Evolutionary conservation across 2,797 vertebrate genomes (phyloP), one percentile per base, ranked within the genome.

Genomic region (Myripristis jacobus): DNA sequence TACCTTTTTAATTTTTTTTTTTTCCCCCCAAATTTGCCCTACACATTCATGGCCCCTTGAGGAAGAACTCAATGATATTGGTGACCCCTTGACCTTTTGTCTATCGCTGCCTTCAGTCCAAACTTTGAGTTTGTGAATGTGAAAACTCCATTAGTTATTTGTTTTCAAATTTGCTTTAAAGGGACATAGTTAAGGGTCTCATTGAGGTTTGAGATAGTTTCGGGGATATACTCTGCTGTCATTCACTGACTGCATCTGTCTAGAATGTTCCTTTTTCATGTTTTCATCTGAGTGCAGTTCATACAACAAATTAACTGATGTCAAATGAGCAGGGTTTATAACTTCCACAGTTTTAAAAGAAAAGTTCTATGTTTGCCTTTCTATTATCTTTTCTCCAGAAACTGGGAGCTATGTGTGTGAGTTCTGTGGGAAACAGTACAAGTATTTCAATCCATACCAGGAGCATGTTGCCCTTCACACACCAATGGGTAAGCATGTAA

Each of bases 371-470:
- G 6, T 50, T 43, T 74, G 24, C 54, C 66, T 78, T 25, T 83
- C 60, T 84, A 12, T 78, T 77, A 80, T 71, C 2, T 81, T 44
- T 73, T 21, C 4, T 64, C 64, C 93, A 99, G 98, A 98, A 95
- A 98, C 97, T 0, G 98, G 98, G 81, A 98, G 97, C 90, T 99
- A 99, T 68, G 95, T 97, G 19, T 99, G 98, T 67, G 98, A 99
- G 86, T 98, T 96, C 91, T 99, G 98, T 38, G 98, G 98, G 77
- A 99, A 99, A 87, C 97, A 99, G 93, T 99, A 99, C 92, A 99
- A 99, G 87, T 99, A 99, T 88, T 99, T 99, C 91, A 99, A 98
- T 54, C 98, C 98, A 0, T 99, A 99, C 94, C 98, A 99, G 89
- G 98, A 99, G 80, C 98, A 99, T 0, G 97, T 99, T 80, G 98